Conservation (phyloP, 1,140 invertebrate genomes). For the Nephila pilipes region DNA sequence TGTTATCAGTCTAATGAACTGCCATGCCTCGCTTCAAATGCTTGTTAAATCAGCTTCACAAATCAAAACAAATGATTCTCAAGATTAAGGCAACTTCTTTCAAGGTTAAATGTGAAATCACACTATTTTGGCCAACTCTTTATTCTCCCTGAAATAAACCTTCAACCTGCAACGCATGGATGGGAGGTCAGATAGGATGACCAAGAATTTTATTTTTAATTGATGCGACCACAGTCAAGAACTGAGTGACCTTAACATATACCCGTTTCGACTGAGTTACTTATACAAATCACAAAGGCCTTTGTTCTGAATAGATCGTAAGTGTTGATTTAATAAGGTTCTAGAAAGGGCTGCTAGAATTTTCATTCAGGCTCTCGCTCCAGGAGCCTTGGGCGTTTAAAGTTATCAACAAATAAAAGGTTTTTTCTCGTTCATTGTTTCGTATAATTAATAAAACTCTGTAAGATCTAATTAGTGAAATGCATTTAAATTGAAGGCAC, state of each 20-base stretch:
- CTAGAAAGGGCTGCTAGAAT: neutral
- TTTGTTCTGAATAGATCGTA: neutral
- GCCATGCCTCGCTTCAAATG: too few relatives aligned
- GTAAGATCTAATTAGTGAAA: neutral
- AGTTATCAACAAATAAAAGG: neutral
- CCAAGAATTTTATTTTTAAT: neutral
- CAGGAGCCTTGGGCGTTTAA: neutral
- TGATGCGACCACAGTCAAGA: neutral
- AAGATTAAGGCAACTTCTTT: neutral
- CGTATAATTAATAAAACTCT: neutral
- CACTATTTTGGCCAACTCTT: neutral
- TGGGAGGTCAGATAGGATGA: neutral
- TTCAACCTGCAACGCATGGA: neutral
- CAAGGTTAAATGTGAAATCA: conserved; percentile 15
- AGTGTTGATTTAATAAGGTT: neutral
- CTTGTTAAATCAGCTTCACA: too few relatives aligned
- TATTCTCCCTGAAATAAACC: neutral
- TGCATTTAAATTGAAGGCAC: neutral
- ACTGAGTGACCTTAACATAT: neutral
- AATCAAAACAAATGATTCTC: neutral
- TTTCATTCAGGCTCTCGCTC: too few relatives aligned
- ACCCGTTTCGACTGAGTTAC: neutral
- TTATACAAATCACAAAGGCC: neutral
- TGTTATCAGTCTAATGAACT: too few relatives aligned
- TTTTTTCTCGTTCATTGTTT: neutral